Evolutionary conservation across 2,113 vertebrate genomes (phyloP).

Genomic region (Dicerorhinus sumatrensis): DNA sequence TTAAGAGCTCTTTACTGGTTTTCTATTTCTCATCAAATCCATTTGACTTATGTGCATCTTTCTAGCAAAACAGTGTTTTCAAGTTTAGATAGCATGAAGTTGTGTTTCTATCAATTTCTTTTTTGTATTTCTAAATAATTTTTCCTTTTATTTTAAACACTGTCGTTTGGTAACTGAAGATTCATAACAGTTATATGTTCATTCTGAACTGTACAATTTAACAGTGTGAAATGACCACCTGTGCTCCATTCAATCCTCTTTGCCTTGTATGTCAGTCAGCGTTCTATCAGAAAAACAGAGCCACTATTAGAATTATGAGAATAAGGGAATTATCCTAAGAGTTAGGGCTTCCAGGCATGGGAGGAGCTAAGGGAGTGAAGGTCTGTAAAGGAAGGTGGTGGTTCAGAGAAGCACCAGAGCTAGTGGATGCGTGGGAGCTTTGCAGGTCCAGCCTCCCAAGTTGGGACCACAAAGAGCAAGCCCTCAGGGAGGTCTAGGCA

Average conservation of each 20-base stretch:
- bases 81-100: neutral
- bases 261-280: neutral
- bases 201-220: neutral
- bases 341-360: neutral
- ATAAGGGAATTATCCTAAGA: neutral
- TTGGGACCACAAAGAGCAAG: neutral
- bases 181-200: neutral
- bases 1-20: neutral
- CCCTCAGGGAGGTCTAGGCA: neutral
- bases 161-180: neutral
- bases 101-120: neutral
- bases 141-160: neutral
- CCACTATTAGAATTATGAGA: rapidly evolving
- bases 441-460: no score
- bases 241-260: neutral
- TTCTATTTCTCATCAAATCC: neutral
- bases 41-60: neutral
- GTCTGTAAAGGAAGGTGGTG: neutral
- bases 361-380: neutral
- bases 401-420: neutral
- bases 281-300: neutral
- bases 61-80: neutral
- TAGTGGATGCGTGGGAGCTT: no score
- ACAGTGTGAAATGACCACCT: neutral
- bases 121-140: neutral